Conservation (phyloP, 64 coral and sea anemone genomes). For the Orbicella faveolata region DNA sequence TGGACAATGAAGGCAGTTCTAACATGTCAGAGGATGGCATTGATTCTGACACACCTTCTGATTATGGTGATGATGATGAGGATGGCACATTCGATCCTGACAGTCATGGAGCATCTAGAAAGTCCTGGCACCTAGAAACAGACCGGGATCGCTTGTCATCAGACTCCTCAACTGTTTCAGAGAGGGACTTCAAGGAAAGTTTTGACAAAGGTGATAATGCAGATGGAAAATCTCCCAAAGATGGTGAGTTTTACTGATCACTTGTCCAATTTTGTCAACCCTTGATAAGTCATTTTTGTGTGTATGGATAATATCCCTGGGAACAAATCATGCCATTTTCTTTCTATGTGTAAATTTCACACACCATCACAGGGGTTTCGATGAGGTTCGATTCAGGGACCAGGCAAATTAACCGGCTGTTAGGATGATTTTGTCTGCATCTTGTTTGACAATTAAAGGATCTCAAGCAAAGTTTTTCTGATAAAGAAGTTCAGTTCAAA, state of each 20-base stretch:
- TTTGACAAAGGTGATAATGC: background rate
- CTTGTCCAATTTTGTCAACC: no score
- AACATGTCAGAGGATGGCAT: constrained; percentile 64
- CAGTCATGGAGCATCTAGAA: constrained; percentile 1
- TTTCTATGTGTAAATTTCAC: no score
- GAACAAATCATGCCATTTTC: no score
- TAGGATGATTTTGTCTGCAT: no score
- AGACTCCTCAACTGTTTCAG: constrained; percentile 87
- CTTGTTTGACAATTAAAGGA: no score
- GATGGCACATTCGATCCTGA: constrained; percentile 41
- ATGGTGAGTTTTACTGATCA: constrained; percentile 1
- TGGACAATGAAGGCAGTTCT: constrained; percentile 13
- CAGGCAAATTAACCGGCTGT: no score
- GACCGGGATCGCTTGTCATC: constrained; percentile 65
- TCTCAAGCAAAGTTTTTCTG: no score
- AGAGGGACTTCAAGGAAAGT: constrained; percentile 62
- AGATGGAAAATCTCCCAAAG: background rate
- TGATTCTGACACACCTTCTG: constrained; percentile 77
- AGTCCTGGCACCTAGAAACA: constrained; percentile 48
- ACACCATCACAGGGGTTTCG: no score
- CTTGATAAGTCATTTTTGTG: no score
- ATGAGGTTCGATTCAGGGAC: no score
- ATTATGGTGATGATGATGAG: constrained; percentile 77
- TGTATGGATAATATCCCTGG: no score
- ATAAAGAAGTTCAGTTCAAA: no score